Conservation (phyloP, 2,797 vertebrate genomes). For the Protonibea diacanthus region DNA sequence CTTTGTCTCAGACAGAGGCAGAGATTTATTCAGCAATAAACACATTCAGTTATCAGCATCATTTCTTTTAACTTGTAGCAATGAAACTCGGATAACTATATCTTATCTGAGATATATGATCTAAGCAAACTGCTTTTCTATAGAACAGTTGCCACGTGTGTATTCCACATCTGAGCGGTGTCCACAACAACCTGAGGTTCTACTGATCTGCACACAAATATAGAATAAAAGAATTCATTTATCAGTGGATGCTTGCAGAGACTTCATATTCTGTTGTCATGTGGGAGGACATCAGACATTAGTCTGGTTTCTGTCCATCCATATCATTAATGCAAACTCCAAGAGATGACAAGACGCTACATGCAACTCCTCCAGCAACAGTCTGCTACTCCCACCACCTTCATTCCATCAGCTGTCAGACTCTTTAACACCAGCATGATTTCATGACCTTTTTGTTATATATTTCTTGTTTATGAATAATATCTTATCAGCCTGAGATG, state of each 20-base stretch:
- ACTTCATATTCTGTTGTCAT: conserved; percentile 1
- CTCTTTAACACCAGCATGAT: no score
- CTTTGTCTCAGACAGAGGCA: neutral
- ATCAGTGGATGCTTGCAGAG: neutral
- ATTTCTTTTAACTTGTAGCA: neutral
- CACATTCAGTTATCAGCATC: neutral
- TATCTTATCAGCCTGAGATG: no score
- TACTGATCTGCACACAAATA: neutral
- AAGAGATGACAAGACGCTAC: neutral
- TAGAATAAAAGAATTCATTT: neutral
- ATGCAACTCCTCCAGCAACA: no score
- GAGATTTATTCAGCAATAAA: neutral
- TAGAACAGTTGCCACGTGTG: neutral
- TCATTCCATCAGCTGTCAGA: no score
- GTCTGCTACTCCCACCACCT: no score
- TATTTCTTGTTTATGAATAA: no score
- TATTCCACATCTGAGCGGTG: neutral
- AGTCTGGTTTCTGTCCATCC: neutral
- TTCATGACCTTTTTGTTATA: no score
- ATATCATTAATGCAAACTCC: neutral
- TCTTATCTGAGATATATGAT: neutral
- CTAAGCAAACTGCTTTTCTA: no score
- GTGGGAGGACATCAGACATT: neutral
- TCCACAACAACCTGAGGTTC: neutral
- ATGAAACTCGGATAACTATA: neutral